Evolutionary conservation across 2,888 invertebrate species (phyloP).

Genomic region (Amblyjoppa proteus): DNA sequence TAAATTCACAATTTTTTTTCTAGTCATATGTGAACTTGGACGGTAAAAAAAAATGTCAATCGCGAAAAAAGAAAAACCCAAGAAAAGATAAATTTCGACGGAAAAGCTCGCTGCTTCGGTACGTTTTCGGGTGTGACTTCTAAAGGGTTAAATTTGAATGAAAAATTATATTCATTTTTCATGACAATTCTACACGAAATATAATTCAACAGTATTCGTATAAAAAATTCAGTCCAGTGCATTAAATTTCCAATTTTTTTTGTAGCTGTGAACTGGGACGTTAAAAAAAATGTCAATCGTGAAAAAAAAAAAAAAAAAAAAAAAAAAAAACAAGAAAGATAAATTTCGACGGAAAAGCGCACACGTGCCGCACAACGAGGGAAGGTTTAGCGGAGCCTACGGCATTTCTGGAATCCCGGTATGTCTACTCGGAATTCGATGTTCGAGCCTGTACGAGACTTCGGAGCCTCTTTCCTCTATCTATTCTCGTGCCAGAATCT

Average conservation of each 20-base stretch:
- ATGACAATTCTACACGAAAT: background rate
- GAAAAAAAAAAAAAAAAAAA: constrained; percentile 20
- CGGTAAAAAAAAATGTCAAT: background rate
- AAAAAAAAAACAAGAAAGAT: constrained; percentile 1
- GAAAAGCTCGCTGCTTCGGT: too few relatives aligned
- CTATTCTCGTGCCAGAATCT: constrained; percentile 56
- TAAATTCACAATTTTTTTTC: too few relatives aligned
- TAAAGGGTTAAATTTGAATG: background rate
- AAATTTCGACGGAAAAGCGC: constrained; percentile 20
- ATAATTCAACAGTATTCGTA: background rate
- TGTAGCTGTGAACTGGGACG: background rate
- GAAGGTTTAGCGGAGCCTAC: constrained; percentile 16
- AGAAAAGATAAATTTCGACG: too few relatives aligned
- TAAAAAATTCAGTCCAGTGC: background rate
- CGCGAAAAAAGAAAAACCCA: background rate
- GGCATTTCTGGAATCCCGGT: constrained; percentile 52
- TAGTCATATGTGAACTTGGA: too few relatives aligned
- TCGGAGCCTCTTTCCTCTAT: constrained; percentile 42
- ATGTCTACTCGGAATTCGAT: constrained; percentile 59
- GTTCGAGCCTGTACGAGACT: constrained; percentile 55
- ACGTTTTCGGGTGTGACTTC: too few relatives aligned
- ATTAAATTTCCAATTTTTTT: background rate
- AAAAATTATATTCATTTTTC: too few relatives aligned
- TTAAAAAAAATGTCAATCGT: background rate
- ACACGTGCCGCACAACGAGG: background rate